These are phyloP conservation scores for Nasonia giraulti DNA, from an alignment of 1,140 invertebrate species.

Conservation along the genomic window DNA sequence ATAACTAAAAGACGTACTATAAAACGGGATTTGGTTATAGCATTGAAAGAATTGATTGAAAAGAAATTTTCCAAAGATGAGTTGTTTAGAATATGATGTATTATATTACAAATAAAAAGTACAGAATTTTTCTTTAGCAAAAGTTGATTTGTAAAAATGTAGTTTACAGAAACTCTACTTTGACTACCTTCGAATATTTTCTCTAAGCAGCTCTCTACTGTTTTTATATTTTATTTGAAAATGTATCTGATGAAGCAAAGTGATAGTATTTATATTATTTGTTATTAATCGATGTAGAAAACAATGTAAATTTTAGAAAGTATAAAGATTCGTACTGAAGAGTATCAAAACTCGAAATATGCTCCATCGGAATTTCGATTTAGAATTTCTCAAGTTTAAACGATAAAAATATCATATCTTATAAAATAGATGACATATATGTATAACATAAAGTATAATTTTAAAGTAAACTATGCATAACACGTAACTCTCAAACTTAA, in stretches of 20 bases:
- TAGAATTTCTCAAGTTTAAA: not conserved
- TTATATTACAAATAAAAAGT: no score
- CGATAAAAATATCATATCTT: not conserved
- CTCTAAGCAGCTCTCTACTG: no score
- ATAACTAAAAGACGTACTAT: no score
- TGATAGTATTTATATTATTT: not conserved
- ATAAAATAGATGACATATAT: not conserved
- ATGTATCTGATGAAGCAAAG: not conserved
- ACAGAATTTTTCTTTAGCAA: no score
- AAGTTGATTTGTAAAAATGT: no score
- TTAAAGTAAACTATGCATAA: not conserved
- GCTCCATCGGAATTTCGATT: not conserved
- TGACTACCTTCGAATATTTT: no score
- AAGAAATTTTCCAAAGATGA: no score
- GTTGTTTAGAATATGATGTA: no score
- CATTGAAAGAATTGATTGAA: no score
- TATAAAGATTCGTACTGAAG: conserved; percentile 61
- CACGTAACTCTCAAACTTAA: not conserved
- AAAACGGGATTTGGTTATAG: no score
- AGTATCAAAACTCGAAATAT: not conserved
- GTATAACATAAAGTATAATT: not conserved
- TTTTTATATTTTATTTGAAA: no score
- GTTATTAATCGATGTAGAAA: conserved; percentile 37
- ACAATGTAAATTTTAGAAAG: conserved; percentile 62
- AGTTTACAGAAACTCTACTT: no score